Evolutionary conservation across 2,888 invertebrate genomes (phyloP).

Genomic region (Sesamia inferens): DNA sequence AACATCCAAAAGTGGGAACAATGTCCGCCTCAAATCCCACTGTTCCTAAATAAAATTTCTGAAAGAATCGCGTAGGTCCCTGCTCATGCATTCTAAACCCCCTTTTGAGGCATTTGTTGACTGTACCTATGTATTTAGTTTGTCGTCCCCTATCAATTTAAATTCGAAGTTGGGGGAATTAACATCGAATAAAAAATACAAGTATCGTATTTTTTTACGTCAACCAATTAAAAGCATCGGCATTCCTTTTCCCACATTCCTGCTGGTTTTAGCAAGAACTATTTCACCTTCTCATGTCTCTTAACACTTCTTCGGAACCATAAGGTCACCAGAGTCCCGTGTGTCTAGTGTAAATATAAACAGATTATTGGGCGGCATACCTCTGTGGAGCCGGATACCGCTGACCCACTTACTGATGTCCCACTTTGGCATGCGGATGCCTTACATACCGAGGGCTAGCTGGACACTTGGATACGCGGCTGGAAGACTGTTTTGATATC

Average conservation of each 20-base stretch:
- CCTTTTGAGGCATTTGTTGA: too few relatives aligned
- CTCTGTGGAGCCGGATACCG: conserved; percentile 62
- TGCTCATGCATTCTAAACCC: too few relatives aligned
- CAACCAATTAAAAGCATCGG: not conserved
- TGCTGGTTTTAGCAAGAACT: not conserved
- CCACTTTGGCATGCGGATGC: conserved; percentile 53
- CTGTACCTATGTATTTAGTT: not conserved
- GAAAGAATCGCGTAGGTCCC: too few relatives aligned
- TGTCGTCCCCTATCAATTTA: not conserved
- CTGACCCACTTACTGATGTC: conserved; percentile 71
- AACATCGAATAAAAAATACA: not conserved
- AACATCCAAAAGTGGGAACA: too few relatives aligned
- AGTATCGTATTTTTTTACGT: not conserved
- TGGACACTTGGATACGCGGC: conserved; percentile 23
- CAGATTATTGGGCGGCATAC: conserved; percentile 69
- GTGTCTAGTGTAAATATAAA: conserved; percentile 67
- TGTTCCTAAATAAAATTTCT: too few relatives aligned
- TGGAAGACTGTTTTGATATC: conserved; percentile 15
- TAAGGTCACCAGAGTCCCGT: conserved; percentile 41
- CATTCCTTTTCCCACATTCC: not conserved
- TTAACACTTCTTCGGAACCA: not conserved
- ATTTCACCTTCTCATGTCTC: not conserved
- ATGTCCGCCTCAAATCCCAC: too few relatives aligned
- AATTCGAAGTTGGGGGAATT: not conserved
- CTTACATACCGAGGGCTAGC: conserved; percentile 51